Percentiles rank a stretch among this genome's conserved stretches.
Evolutionary conservation across 2,113 vertebrate genomes (phyloP).

Genomic region (Dipodomys ordii): DNA sequence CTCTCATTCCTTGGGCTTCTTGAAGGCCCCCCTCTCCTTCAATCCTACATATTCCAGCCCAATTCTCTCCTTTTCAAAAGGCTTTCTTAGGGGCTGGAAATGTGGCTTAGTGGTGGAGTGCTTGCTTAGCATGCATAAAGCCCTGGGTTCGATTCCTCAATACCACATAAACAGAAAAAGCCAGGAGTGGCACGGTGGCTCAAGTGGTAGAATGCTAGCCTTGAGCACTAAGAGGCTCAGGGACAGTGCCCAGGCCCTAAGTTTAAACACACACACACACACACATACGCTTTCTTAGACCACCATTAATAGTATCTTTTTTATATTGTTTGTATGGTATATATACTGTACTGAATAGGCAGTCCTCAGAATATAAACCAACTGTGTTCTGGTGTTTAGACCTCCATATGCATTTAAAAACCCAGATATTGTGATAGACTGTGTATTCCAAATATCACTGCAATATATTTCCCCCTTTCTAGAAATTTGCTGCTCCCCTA

Average conservation of each 20-base stretch:
- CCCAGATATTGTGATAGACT: neutral
- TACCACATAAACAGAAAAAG: too few relatives aligned
- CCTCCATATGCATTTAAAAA: slow-evolving; percentile 6
- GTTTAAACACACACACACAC: too few relatives aligned
- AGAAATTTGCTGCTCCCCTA: neutral
- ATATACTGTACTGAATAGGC: neutral
- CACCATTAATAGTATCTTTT: neutral
- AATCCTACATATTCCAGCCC: neutral
- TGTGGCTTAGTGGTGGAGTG: too few relatives aligned
- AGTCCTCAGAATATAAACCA: neutral
- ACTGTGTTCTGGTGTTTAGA: neutral
- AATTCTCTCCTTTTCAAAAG: slow-evolving; percentile 2
- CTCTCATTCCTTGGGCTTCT: neutral
- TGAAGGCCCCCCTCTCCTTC: neutral
- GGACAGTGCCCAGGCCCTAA: too few relatives aligned
- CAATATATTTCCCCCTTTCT: neutral
- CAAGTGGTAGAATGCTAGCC: too few relatives aligned
- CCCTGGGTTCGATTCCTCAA: too few relatives aligned
- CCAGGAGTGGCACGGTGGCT: too few relatives aligned
- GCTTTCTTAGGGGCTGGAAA: neutral
- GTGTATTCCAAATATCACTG: neutral
- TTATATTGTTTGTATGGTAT: neutral
- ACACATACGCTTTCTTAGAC: neutral
- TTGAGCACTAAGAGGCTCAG: too few relatives aligned
- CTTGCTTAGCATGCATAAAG: too few relatives aligned